A percentile compares a stretch with the other conserved stretches of the same genome.
Evolutionary conservation across 1,140 invertebrate species (phyloP).

Genomic region (Lasioglossum baleicum): DNA sequence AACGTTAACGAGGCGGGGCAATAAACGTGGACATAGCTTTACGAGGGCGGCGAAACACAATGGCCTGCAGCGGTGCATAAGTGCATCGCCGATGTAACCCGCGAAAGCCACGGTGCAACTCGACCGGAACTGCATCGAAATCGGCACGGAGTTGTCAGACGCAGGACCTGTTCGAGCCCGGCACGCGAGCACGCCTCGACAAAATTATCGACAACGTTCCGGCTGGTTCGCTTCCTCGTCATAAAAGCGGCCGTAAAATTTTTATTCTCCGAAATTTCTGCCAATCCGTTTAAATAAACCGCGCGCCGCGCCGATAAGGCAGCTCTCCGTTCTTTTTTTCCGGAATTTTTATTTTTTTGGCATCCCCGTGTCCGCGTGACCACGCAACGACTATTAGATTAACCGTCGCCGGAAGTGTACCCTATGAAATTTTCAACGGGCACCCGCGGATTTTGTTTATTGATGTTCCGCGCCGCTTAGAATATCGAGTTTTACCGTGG

Average conservation of each 20-base stretch:
- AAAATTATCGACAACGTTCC: conserved; percentile 52
- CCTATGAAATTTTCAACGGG: background rate
- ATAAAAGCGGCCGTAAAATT: conserved; percentile 3
- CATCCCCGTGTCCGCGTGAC: conserved; percentile 2
- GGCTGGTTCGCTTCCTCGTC: too few relatives aligned
- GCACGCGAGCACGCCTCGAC: conserved; percentile 47
- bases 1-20: background rate
- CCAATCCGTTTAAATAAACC: conserved; percentile 2
- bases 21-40: too few relatives aligned
- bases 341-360: background rate
- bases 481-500: too few relatives aligned
- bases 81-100: conserved; percentile 48
- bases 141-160: conserved; percentile 38
- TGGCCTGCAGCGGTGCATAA: conserved; percentile 37
- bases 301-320: background rate
- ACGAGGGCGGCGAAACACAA: conserved; percentile 1
- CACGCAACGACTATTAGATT: background rate
- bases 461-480: background rate
- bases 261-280: background rate
- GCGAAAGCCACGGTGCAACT: conserved; percentile 52
- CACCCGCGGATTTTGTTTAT: conserved; percentile 4
- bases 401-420: background rate
- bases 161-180: conserved; percentile 51
- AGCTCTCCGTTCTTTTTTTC: background rate
- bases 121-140: conserved; percentile 27